These are phyloP conservation scores for Halotydeus destructor DNA, from an alignment of 1,140 invertebrate species.

Conservation along the genomic window DNA sequence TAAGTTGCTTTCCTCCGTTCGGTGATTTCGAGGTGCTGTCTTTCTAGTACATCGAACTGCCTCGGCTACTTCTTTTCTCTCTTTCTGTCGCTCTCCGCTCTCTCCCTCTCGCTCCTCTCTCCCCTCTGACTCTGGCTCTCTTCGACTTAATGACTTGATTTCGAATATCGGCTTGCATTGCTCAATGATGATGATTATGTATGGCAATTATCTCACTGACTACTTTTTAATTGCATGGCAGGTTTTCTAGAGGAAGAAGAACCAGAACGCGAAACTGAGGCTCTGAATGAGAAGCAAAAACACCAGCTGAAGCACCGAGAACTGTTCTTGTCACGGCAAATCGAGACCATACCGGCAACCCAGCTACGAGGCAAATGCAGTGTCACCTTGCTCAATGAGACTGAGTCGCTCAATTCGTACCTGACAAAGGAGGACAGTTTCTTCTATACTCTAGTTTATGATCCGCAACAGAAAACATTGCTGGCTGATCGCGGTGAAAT, in stretches of 20 bases:
- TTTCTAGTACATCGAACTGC: no score
- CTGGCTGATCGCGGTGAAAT: conserved; percentile 95
- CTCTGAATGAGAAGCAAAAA: conserved; percentile 46
- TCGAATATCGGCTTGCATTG: background rate
- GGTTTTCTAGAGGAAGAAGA: no score
- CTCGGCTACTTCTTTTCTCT: no score
- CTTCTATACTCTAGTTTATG: conserved; percentile 56
- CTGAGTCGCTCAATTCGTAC: conserved; percentile 83
- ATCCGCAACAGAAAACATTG: conserved; percentile 92
- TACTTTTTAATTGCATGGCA: no score
- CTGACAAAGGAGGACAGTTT: conserved; percentile 75
- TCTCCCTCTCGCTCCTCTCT: no score
- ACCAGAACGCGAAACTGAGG: conserved; percentile 21
- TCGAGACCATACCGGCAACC: conserved; percentile 91
- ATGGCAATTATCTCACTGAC: no score
- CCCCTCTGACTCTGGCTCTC: no score
- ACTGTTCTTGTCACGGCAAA: conserved; percentile 88
- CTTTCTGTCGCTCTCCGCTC: no score
- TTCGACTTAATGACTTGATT: no score
- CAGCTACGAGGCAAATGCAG: conserved; percentile 97
- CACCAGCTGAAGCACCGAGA: conserved; percentile 94
- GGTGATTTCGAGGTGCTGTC: no score
- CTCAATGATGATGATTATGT: conserved; percentile 1
- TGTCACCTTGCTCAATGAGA: conserved; percentile 93
- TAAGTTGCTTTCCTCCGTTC: no score